These are phyloP conservation scores for Craniophora ligustri DNA, from an alignment of 2,888 invertebrate genomes.

Conservation along the genomic window DNA sequence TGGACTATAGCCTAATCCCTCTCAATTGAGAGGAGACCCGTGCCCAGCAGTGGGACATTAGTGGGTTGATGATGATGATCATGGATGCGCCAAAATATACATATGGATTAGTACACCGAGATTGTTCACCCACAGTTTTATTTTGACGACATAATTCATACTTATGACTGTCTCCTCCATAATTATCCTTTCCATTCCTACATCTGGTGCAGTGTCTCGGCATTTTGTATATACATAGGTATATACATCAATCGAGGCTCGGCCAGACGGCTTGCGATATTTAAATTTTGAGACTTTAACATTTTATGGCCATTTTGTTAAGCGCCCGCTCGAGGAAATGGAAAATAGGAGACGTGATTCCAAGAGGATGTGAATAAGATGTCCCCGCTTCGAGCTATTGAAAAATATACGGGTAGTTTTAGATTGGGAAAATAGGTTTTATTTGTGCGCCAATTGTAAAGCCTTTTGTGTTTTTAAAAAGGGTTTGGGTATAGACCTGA, in stretches of 20 bases:
- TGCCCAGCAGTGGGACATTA: too few relatives aligned
- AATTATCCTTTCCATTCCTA: constrained; percentile 38
- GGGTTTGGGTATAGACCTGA: too few relatives aligned
- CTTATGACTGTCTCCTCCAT: constrained; percentile 45
- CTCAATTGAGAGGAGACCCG: too few relatives aligned
- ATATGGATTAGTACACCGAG: too few relatives aligned
- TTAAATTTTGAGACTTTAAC: constrained; percentile 61
- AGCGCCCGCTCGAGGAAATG: constrained; percentile 46
- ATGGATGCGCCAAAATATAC: too few relatives aligned
- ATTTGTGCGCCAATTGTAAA: background rate
- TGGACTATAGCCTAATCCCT: too few relatives aligned
- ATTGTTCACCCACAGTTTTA: too few relatives aligned
- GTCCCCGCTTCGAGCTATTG: constrained; percentile 17
- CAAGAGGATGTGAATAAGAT: constrained; percentile 37
- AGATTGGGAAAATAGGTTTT: constrained; percentile 1
- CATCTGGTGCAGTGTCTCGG: constrained; percentile 62
- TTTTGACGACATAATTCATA: too few relatives aligned
- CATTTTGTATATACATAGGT: constrained; percentile 65
- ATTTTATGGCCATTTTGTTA: constrained; percentile 59
- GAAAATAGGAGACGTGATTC: constrained; percentile 47
- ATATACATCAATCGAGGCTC: constrained; percentile 55
- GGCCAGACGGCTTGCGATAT: constrained; percentile 59
- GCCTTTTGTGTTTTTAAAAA: background rate
- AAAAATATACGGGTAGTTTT: constrained; percentile 7
- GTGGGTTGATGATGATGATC: too few relatives aligned